phyloP scores from a whole-genome alignment of 2,888 invertebrate species.

The Mystacides longicornis region DNA sequence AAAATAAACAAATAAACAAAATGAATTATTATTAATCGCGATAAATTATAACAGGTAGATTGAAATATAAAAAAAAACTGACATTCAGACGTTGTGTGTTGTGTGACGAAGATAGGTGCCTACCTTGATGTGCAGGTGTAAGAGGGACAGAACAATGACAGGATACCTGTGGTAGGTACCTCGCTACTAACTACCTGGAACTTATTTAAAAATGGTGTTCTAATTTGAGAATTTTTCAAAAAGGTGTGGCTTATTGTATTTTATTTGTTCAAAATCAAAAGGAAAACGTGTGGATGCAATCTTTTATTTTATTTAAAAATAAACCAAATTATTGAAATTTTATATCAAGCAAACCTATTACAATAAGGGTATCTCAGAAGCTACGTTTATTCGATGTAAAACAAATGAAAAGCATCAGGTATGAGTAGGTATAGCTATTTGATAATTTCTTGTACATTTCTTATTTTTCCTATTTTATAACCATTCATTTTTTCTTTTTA shows the following conservation, averaged over 20 bases:
- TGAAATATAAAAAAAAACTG: background rate
- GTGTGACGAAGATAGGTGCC: background rate
- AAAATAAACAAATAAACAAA: too few species aligned
- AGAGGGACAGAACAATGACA: too few species aligned
- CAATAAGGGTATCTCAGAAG: too few species aligned
- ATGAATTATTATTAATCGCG: background rate
- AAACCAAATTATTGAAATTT: background rate
- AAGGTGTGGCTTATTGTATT: constrained; percentile 20
- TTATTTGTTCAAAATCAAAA: background rate
- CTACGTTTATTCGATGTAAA: too few species aligned
- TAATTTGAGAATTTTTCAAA: constrained; percentile 21
- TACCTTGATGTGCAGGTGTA: background rate
- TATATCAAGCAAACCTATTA: too few species aligned
- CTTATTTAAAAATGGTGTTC: constrained; percentile 26
- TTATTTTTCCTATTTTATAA: too few species aligned
- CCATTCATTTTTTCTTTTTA: too few species aligned
- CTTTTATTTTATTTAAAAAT: constrained; percentile 3
- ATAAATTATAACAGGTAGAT: background rate
- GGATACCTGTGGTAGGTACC: background rate
- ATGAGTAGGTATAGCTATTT: too few species aligned
- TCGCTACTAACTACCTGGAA: constrained; percentile 1
- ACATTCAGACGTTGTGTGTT: background rate
- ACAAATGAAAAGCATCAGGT: too few species aligned
- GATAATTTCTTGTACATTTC: too few species aligned
- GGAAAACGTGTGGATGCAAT: constrained; percentile 14